These are phyloP conservation scores for Semotilus atromaculatus DNA, from an alignment of 2,797 vertebrate species.

Conservation along the genomic window DNA sequence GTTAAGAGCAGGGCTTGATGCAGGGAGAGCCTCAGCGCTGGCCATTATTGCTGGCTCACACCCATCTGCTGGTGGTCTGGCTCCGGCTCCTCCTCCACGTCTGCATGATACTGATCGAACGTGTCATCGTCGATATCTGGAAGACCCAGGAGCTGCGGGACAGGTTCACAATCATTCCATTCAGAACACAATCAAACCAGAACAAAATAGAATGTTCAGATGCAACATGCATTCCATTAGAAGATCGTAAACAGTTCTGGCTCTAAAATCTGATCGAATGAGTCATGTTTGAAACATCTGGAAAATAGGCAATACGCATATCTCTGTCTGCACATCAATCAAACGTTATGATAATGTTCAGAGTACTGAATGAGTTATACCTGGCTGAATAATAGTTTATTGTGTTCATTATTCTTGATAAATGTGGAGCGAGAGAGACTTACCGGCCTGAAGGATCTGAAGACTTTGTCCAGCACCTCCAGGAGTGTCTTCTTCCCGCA, in stretches of 20 bases:
- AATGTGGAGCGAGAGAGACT: constrained; percentile 65
- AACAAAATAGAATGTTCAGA: not conserved
- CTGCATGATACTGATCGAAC: constrained; percentile 95
- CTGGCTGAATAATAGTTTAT: constrained; percentile 29
- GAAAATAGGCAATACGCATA: not conserved
- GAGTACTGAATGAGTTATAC: too few relatives aligned
- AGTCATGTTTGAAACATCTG: too few relatives aligned
- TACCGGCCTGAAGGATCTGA: constrained; percentile 98
- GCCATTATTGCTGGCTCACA: constrained; percentile 95
- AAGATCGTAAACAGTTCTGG: not conserved
- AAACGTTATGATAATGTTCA: not conserved
- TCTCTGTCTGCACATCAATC: too few relatives aligned
- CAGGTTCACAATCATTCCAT: not conserved
- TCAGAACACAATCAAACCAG: not conserved
- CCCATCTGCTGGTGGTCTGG: constrained; percentile 99
- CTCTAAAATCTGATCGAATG: not conserved
- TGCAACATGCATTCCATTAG: not conserved
- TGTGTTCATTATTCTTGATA: not conserved
- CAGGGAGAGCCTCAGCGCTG: constrained; percentile 57
- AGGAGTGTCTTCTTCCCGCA: constrained; percentile 97
- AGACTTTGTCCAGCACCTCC: constrained; percentile 97
- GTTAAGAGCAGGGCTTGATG: constrained; percentile 31
- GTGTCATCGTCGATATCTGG: constrained; percentile 95
- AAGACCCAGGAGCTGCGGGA: constrained; percentile 90
- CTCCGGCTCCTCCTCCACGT: constrained; percentile 95